These are phyloP conservation scores for Campoletis raptor DNA, from an alignment of 2,888 invertebrate genomes.

Conservation along the genomic window DNA sequence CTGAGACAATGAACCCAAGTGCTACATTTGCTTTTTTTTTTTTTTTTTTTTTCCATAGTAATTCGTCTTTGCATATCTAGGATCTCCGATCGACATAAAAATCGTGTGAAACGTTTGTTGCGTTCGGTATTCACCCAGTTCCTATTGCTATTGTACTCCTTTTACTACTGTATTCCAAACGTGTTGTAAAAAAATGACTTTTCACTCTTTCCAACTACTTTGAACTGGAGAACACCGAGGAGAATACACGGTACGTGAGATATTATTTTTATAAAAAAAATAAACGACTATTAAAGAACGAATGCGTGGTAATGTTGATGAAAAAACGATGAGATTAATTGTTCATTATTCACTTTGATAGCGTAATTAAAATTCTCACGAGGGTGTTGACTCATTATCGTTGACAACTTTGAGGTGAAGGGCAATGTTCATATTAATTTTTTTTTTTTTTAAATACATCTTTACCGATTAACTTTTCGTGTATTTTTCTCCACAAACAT, in stretches of 20 bases:
- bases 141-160: conserved; percentile 21
- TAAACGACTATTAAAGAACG: neutral
- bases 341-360: neutral
- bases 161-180: conserved; percentile 9
- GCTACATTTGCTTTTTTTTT: conserved; percentile 11
- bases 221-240: neutral
- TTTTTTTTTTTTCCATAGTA: conserved; percentile 24
- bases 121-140: conserved; percentile 33
- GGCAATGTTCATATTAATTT: neutral
- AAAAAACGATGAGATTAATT: neutral
- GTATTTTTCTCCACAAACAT: neutral
- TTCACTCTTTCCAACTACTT: neutral
- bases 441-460: neutral
- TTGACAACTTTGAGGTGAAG: neutral
- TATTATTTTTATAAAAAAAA: neutral
- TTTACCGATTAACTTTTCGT: neutral
- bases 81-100: conserved; percentile 47
- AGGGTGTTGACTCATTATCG: conserved; percentile 1
- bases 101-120: conserved; percentile 41
- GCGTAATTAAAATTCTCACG: neutral
- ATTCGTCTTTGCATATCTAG: conserved; percentile 55
- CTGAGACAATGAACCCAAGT: conserved; percentile 58
- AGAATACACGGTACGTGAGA: neutral
- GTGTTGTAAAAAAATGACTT: conserved; percentile 7
- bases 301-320: neutral